Conservation (phyloP, 2,888 invertebrate genomes). For the Pheosia gnoma region DNA sequence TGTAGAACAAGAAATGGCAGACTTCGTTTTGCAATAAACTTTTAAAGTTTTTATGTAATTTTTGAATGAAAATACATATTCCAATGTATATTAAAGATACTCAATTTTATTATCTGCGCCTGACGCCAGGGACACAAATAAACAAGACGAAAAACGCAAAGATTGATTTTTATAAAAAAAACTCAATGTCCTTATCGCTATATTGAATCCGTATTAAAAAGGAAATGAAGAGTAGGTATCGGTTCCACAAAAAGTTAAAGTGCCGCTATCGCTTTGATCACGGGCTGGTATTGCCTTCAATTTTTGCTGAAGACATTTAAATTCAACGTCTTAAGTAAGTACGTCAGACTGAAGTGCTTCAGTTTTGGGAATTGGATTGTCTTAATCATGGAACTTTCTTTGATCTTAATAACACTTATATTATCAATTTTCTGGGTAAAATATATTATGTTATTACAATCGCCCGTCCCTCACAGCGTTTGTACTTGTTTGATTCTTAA, state of each 20-base stretch:
- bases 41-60: no score
- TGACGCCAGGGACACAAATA: constrained; percentile 26
- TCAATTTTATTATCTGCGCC: not conserved
- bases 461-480: not conserved
- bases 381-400: constrained; percentile 43
- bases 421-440: constrained; percentile 17
- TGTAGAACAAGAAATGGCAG: no score
- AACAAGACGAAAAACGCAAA: constrained; percentile 36
- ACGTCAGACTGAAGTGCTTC: constrained; percentile 41
- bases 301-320: constrained; percentile 58
- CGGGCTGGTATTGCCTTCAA: constrained; percentile 52
- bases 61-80: no score
- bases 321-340: constrained; percentile 51
- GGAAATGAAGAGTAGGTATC: constrained; percentile 66
- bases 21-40: no score
- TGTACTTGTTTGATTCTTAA: constrained; percentile 5
- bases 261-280: constrained; percentile 64
- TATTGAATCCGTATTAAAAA: constrained; percentile 67
- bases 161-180: constrained; percentile 48
- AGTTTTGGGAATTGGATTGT: constrained; percentile 51
- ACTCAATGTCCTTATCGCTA: constrained; percentile 56
- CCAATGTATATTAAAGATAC: not conserved
- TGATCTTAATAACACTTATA: constrained; percentile 24
- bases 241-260: constrained; percentile 60
- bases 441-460: not conserved